Evolutionary conservation across 2,797 vertebrate species (phyloP).

Genomic region (Etheostoma perlongum): DNA sequence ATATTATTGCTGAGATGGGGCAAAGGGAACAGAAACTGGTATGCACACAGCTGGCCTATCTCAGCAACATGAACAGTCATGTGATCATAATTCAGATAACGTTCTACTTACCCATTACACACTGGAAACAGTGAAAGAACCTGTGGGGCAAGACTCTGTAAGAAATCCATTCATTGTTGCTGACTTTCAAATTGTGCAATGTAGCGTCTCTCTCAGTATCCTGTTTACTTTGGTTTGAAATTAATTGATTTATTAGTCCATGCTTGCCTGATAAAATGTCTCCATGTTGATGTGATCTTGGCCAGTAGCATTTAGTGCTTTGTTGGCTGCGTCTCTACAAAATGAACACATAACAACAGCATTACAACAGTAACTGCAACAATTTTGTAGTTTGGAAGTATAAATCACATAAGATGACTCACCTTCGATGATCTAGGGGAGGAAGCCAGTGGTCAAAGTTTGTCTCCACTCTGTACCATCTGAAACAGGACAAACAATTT

Average conservation of each 20-base stretch:
- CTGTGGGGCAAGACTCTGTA: constrained; percentile 55
- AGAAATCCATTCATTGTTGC: constrained; percentile 5
- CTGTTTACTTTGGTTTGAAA: background rate
- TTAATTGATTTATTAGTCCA: background rate
- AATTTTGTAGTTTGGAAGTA: background rate
- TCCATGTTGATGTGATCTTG: constrained; percentile 87
- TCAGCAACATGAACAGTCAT: constrained; percentile 29
- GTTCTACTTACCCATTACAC: constrained; percentile 79
- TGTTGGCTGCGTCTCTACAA: constrained; percentile 89
- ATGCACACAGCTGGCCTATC: constrained; percentile 16
- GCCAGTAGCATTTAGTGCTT: constrained; percentile 90
- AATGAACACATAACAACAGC: constrained; percentile 25
- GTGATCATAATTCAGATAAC: constrained; percentile 34
- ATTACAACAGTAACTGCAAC: background rate
- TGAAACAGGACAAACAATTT: constrained; percentile 58
- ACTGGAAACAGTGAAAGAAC: constrained; percentile 81
- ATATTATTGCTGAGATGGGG: constrained; percentile 23
- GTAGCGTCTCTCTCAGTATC: background rate
- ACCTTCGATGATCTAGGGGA: constrained; percentile 90
- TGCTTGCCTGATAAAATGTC: constrained; percentile 88
- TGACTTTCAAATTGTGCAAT: background rate
- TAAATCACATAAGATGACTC: constrained; percentile 14
- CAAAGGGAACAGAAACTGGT: constrained; percentile 41
- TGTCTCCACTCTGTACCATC: constrained; percentile 96
- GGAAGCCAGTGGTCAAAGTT: constrained; percentile 96